These are phyloP conservation scores for Calyptomena viridis DNA, from an alignment of 2,113 vertebrate genomes.

Conservation along the genomic window DNA sequence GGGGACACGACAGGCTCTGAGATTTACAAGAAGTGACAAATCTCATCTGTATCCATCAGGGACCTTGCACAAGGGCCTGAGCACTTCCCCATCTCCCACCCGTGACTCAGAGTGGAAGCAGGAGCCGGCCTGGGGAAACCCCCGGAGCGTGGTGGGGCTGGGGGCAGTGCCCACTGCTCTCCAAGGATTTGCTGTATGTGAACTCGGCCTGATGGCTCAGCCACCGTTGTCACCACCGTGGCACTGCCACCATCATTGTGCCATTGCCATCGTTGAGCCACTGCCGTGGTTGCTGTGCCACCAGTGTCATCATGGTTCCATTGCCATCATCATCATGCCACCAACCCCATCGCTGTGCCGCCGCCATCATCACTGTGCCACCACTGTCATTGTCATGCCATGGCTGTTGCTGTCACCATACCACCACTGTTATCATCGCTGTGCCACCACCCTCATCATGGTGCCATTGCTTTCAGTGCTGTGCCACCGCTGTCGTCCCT, in stretches of 20 bases:
- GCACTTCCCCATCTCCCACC: background rate
- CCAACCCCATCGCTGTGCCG: accelerated
- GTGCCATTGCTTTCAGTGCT: accelerated
- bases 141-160: accelerated
- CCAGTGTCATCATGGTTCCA: accelerated
- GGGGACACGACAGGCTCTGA: background rate
- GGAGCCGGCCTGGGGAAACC: background rate
- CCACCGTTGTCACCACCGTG: accelerated
- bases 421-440: background rate
- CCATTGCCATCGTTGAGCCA: too few species aligned
- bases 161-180: background rate
- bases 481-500: background rate
- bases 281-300: background rate
- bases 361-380: accelerated
- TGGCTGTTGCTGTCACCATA: too few species aligned
- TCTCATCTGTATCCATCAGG: accelerated
- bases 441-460: too few species aligned
- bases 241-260: accelerated
- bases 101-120: conserved; percentile 2
- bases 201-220: accelerated
- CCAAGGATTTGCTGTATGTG: background rate
- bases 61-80: background rate
- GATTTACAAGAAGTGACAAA: background rate
- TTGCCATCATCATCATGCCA: accelerated
- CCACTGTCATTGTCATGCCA: background rate